phyloP scores from a whole-genome alignment of 2,888 invertebrate genomes.

The Dasypolia templi region DNA sequence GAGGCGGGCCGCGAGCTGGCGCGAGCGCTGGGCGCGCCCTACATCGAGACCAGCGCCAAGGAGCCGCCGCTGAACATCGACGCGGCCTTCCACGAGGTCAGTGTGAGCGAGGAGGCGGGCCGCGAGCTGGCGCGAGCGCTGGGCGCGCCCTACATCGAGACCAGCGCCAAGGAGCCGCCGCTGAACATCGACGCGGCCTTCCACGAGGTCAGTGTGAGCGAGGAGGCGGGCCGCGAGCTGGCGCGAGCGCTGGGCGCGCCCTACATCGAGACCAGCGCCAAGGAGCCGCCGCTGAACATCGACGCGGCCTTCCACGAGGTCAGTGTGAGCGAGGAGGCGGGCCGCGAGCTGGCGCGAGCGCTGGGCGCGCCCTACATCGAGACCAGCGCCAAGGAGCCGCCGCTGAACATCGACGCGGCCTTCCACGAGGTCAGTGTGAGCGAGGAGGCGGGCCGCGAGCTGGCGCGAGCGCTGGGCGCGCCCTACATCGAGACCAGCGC shows the following conservation, averaged over 20 bases:
- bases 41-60: conserved; percentile 97
- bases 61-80: conserved; percentile 97
- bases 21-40: conserved; percentile 93
- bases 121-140: conserved; percentile 94
- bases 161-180: conserved; percentile 97
- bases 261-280: conserved; percentile 97
- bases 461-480: conserved; percentile 93
- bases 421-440: conserved; percentile 97
- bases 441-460: conserved; percentile 95
- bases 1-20: conserved; percentile 96
- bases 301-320: conserved; percentile 97
- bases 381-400: conserved; percentile 98
- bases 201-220: conserved; percentile 96
- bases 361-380: conserved; percentile 96
- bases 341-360: conserved; percentile 93
- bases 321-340: conserved; percentile 96
- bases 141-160: conserved; percentile 96
- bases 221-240: conserved; percentile 95
- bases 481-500: conserved; percentile 98
- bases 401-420: conserved; percentile 96
- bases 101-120: conserved; percentile 95
- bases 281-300: conserved; percentile 97
- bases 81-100: conserved; percentile 97
- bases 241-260: conserved; percentile 94
- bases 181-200: conserved; percentile 97